Evolutionary conservation across 2,797 vertebrate species (phyloP).

Genomic region (Xerus rutilus): DNA sequence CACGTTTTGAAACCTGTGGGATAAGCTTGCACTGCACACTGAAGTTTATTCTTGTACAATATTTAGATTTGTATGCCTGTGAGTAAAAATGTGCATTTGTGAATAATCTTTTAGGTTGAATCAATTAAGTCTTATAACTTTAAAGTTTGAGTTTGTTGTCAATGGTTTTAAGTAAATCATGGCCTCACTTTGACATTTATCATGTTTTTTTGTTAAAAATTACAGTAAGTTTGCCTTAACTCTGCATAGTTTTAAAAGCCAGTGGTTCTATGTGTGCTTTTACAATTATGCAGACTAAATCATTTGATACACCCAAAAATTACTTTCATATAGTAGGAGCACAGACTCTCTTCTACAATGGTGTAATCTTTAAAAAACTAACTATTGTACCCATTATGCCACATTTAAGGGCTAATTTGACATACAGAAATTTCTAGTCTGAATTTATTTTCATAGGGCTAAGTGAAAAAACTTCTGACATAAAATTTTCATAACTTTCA

Average conservation of each 20-base stretch:
- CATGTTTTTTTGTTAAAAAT: slow-evolving; percentile 62
- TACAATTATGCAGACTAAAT: slow-evolving; percentile 49
- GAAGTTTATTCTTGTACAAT: slow-evolving; percentile 85
- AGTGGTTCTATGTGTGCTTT: slow-evolving; percentile 23
- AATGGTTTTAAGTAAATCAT: slow-evolving; percentile 74
- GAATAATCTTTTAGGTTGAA: slow-evolving; percentile 79
- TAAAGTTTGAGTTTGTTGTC: slow-evolving; percentile 73
- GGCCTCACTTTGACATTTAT: slow-evolving; percentile 68
- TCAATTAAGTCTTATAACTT: slow-evolving; percentile 81
- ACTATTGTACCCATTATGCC: slow-evolving; percentile 29
- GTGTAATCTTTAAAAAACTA: slow-evolving; percentile 69
- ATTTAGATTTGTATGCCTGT: slow-evolving; percentile 83
- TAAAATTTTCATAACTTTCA: slow-evolving; percentile 69
- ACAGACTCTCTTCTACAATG: slow-evolving; percentile 7
- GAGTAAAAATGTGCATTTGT: slow-evolving; percentile 84
- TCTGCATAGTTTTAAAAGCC: slow-evolving; percentile 42
- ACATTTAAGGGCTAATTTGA: slow-evolving; percentile 64
- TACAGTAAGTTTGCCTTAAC: slow-evolving; percentile 66
- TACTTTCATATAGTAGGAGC: slow-evolving; percentile 36
- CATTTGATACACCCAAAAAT: neutral
- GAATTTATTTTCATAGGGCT: slow-evolving; percentile 75
- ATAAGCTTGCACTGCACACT: slow-evolving; percentile 88
- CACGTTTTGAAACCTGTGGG: slow-evolving; percentile 84
- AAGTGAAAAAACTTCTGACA: slow-evolving; percentile 70
- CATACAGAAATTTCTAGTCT: slow-evolving; percentile 29